Base-by-base conservation (phyloP, 64 coral and sea anemone genomes). In the Actinia equina region DNA sequence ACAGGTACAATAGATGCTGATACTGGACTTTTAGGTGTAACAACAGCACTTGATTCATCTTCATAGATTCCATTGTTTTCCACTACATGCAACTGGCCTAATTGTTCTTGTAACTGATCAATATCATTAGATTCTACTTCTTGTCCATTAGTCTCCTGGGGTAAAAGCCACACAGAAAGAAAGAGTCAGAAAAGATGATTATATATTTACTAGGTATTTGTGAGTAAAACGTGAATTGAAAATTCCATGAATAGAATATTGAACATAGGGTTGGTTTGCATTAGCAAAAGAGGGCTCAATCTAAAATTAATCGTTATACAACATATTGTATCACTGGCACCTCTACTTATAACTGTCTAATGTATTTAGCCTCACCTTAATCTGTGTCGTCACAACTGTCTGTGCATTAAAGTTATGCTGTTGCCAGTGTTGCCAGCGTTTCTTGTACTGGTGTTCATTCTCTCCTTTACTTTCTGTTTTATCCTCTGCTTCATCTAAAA, bases 341-440 rank as follows among this genome's bases (percentile, higher is more conserved):
- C 55, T 57, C 11, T 16, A 57, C 11, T 2, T 16, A 12, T 57
- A 0, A 12, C 15, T 57, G 11, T 16, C 10, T 57, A 0, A 6
- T n/a, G 0, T 1, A 37, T 37, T 37, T 37, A 37, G 70, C 88
- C 86, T 79, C 87, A 87, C 61, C 43, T 52, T 60, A 64, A 64
- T 25, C 82, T 89, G 78, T 20, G 78, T 44, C 58, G 77, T 87
- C 13, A 88, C 43, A 8, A 76, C 77, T 46, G 87, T 86, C 54
- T 80, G 88, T 46, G 92, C 77, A 15, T 89, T 84, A 41, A 87
- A 88, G 11, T 95, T 91, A 88, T 93, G 93, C 49, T 99, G 97
- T 43, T 99, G 97, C 91, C 93, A 99, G 63, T 99, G 97, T 17
- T 99, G 97, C 97, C 97, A 99, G 1, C 88, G 77, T 84, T 95